Evolutionary conservation across 64 coral and sea anemone genomes (phyloP).

Genomic region (Anthopleura sola): DNA sequence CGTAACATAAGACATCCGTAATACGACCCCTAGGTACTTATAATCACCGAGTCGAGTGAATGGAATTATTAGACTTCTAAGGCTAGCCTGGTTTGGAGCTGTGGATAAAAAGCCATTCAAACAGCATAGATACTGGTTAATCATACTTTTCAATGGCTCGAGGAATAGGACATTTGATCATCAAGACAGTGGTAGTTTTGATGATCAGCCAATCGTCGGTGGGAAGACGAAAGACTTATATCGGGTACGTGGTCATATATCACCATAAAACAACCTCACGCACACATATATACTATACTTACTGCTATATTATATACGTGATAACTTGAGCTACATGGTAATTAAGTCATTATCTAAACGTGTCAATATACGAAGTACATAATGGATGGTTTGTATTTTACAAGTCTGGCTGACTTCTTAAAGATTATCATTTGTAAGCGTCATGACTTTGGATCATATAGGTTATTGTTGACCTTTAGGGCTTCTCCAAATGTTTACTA

Average conservation of each 20-base stretch:
- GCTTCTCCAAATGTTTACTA: too few relatives aligned
- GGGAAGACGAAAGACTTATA: not conserved
- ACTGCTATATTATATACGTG: not conserved
- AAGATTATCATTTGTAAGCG: too few relatives aligned
- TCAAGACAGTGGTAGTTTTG: not conserved
- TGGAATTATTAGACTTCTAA: not conserved
- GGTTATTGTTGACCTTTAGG: too few relatives aligned
- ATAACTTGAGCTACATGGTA: not conserved
- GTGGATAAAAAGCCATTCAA: not conserved
- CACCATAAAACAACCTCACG: not conserved
- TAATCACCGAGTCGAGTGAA: not conserved
- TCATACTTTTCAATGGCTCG: not conserved
- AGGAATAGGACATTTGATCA: not conserved
- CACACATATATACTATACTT: not conserved
- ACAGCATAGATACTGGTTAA: not conserved
- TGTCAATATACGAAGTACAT: too few relatives aligned
- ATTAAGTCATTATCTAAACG: too few relatives aligned
- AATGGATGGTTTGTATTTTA: too few relatives aligned
- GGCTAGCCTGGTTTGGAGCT: not conserved
- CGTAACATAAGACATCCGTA: constrained; percentile 1
- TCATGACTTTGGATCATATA: too few relatives aligned
- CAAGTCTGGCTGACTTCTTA: too few relatives aligned
- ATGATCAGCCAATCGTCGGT: not conserved
- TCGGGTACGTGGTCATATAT: not conserved
- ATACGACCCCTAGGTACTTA: not conserved